Evolutionary conservation across 2,797 vertebrate species (phyloP).

Genomic region (Alfaro cultratus): DNA sequence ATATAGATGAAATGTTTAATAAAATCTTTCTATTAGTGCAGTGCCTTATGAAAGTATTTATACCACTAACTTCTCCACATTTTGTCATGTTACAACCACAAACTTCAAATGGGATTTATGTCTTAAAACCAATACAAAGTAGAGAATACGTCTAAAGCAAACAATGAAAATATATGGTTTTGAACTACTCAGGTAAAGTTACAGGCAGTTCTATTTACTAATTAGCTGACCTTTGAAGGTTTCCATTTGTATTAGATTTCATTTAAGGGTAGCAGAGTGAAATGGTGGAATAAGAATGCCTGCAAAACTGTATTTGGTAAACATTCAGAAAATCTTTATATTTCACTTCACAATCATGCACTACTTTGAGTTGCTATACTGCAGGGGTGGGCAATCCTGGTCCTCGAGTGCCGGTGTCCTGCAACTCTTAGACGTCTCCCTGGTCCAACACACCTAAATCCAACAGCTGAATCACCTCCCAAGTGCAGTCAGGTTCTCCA

Average conservation of each 20-base stretch:
- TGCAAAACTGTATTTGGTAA: not conserved
- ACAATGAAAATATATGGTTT: not conserved
- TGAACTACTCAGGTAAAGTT: not conserved
- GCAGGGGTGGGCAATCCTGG: too few relatives aligned
- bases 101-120: not conserved
- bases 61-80: not conserved
- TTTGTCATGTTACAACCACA: not conserved
- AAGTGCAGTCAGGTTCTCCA: too few relatives aligned
- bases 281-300: not conserved
- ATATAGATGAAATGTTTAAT: slow-evolving; percentile 62
- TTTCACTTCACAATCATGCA: not conserved
- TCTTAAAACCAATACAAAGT: not conserved
- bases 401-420: too few relatives aligned
- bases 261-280: not conserved
- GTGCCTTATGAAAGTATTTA: not conserved
- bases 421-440: too few relatives aligned
- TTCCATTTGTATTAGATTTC: too few relatives aligned
- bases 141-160: not conserved
- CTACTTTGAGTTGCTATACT: not conserved
- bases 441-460: too few relatives aligned
- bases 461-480: too few relatives aligned
- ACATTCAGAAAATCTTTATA: not conserved
- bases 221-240: not conserved
- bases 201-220: not conserved
- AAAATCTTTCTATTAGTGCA: slow-evolving; percentile 20